A percentile compares a stretch with the other conserved stretches of the same genome.
phyloP scores from a whole-genome alignment of 1,140 invertebrate species.

The Diabrotica virgifera region DNA sequence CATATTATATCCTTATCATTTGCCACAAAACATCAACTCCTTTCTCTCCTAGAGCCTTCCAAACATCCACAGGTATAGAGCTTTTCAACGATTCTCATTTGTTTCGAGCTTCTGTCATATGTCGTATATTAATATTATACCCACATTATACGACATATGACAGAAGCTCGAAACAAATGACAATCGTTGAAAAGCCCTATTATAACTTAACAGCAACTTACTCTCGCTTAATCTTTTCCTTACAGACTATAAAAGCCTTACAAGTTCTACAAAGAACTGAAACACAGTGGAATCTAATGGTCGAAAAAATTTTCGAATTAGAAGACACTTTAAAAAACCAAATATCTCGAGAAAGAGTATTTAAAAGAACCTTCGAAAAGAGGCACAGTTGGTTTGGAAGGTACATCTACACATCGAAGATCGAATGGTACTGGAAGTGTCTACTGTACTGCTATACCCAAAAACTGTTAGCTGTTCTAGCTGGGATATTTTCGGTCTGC shows the following conservation, averaged over 20 bases:
- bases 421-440: conserved; percentile 96
- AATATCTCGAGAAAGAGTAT: conserved; percentile 69
- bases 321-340: conserved; percentile 87
- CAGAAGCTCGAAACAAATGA: no score
- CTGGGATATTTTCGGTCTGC: conserved; percentile 77
- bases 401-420: conserved; percentile 62
- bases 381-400: conserved; percentile 55
- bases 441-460: conserved; percentile 71
- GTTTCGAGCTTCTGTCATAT: no score
- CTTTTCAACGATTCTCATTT: no score
- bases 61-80: no score
- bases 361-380: conserved; percentile 73
- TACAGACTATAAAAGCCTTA: conserved; percentile 78
- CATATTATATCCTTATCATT: no score
- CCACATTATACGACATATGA: no score
- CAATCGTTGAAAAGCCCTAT: no score
- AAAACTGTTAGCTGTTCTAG: conserved; percentile 68
- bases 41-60: no score
- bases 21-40: no score
- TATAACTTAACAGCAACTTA: no score
- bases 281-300: conserved; percentile 86
- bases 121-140: no score
- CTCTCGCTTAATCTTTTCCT: conserved; percentile 12
- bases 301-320: conserved; percentile 75
- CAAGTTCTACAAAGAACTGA: conserved; percentile 87